phyloP scores from a whole-genome alignment of 2,888 invertebrate genomes.

The Clostera curtula region DNA sequence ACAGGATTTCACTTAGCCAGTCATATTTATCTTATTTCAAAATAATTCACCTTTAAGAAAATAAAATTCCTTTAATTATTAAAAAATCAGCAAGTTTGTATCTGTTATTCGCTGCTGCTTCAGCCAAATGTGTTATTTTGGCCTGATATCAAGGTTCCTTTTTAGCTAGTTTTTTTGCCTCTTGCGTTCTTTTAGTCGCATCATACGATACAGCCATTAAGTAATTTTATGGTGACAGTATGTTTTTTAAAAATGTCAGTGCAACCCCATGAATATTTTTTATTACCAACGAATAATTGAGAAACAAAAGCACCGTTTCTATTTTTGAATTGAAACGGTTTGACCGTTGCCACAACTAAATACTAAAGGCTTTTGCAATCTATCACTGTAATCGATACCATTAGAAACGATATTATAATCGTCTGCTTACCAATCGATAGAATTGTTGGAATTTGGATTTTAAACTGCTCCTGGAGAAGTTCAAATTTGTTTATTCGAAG shows the following conservation, averaged over 20 bases:
- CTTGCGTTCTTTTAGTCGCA: too few relatives aligned
- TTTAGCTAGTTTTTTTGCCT: too few relatives aligned
- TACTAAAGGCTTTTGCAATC: conserved; percentile 36
- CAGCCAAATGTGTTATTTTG: too few relatives aligned
- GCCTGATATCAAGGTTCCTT: too few relatives aligned
- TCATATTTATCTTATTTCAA: too few relatives aligned
- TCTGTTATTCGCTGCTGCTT: too few relatives aligned
- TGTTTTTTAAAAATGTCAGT: conserved; percentile 4
- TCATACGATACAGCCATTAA: too few relatives aligned
- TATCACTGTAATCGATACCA: conserved; percentile 35
- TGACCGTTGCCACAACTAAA: conserved; percentile 30
- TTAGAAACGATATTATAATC: conserved; percentile 23
- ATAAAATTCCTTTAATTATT: too few relatives aligned
- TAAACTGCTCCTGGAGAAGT: conserved; percentile 5
- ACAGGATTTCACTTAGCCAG: conserved; percentile 22
- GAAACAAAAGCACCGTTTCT: conserved; percentile 5
- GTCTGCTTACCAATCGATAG: conserved; percentile 9
- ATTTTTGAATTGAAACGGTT: conserved; percentile 26
- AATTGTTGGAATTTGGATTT: conserved; percentile 11
- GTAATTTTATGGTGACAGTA: too few relatives aligned
- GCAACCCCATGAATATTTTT: neutral
- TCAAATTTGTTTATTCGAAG: conserved; percentile 2
- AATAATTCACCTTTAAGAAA: too few relatives aligned
- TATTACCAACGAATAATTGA: conserved; percentile 2
- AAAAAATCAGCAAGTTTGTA: too few relatives aligned